These are phyloP conservation scores for Phycodurus eques DNA, from an alignment of 2,113 vertebrate genomes.

Conservation along the genomic window DNA sequence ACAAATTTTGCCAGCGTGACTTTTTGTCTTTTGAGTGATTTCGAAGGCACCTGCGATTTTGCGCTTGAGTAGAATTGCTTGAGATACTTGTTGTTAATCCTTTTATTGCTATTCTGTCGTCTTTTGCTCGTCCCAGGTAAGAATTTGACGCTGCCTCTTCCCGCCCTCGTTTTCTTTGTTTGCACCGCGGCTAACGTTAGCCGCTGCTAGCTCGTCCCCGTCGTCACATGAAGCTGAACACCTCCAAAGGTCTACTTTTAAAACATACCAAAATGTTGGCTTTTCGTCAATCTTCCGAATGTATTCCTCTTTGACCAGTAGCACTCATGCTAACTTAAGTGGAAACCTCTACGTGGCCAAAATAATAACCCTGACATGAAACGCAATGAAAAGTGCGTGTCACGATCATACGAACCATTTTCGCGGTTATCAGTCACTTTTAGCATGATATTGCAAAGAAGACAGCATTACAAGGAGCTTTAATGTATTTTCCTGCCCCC, in stretches of 20 bases:
- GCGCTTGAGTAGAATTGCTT: not conserved
- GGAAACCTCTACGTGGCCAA: too few species aligned
- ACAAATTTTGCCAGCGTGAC: not conserved
- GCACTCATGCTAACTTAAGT: too few species aligned
- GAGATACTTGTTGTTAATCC: not conserved
- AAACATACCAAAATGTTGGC: not conserved
- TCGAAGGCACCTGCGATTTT: not conserved
- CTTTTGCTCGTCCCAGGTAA: not conserved
- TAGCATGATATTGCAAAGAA: too few species aligned
- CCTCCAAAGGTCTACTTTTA: not conserved
- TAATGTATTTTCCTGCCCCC: too few species aligned
- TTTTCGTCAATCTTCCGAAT: not conserved
- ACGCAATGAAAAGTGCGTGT: too few species aligned
- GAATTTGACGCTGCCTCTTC: not conserved
- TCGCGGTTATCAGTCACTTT: too few species aligned
- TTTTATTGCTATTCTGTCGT: not conserved
- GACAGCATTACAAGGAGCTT: too few species aligned
- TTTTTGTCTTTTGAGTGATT: not conserved
- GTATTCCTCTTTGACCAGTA: too few species aligned
- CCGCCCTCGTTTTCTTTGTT: conserved; percentile 7
- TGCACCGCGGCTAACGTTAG: conserved; percentile 5
- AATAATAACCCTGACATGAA: too few species aligned
- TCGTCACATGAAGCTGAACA: not conserved
- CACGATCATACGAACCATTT: too few species aligned
- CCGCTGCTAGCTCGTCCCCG: not conserved